phyloP scores from a whole-genome alignment of 1,140 invertebrate genomes.

The Vanessa tameamea region DNA sequence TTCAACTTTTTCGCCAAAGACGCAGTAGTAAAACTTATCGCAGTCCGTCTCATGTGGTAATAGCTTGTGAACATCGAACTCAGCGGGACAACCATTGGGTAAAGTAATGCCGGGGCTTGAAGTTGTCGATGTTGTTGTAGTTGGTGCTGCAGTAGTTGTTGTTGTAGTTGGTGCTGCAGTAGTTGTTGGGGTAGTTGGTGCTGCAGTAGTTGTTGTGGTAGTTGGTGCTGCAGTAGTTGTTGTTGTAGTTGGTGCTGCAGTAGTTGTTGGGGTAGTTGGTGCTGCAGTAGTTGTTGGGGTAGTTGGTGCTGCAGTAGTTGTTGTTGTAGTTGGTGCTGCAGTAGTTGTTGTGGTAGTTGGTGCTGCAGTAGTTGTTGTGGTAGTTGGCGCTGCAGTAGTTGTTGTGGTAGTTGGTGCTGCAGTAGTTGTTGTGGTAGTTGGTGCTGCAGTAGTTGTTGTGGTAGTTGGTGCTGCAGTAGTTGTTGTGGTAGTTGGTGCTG shows the following conservation, averaged over 20 bases:
- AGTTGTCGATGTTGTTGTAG: slow-evolving; percentile 1
- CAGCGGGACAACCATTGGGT: slow-evolving; percentile 36
- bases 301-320: neutral
- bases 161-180: neutral
- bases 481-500: no score
- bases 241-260: neutral
- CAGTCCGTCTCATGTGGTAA: slow-evolving; percentile 43
- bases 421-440: neutral
- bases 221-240: slow-evolving; percentile 14
- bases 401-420: no score
- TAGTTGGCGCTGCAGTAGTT: neutral
- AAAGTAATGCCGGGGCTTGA: neutral
- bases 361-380: neutral
- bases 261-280: neutral
- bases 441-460: no score
- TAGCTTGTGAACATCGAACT: slow-evolving; percentile 21
- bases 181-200: neutral
- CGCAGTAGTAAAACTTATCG: slow-evolving; percentile 36
- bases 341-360: neutral
- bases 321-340: slow-evolving; percentile 19
- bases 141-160: neutral
- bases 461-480: no score
- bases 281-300: neutral
- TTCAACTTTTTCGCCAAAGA: slow-evolving; percentile 16
- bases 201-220: slow-evolving; percentile 3